Evolutionary conservation across 92 coral and sea anemone genomes (phyloP).

Genomic region (Zoanthus sansibaricus): DNA sequence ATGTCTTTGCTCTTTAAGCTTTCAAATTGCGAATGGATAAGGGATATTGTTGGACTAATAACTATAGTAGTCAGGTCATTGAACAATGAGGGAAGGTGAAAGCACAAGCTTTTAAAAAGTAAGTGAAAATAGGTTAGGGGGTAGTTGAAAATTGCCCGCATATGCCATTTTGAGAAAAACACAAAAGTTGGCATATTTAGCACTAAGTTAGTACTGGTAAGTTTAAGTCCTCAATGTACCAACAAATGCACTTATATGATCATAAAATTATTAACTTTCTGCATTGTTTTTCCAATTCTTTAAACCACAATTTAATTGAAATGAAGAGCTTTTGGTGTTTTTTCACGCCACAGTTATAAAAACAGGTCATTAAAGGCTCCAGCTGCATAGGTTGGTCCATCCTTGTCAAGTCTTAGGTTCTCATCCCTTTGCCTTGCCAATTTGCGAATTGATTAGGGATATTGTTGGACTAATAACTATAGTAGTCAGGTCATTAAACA

Average conservation of each 20-base stretch:
- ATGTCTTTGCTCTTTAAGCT: too few relatives aligned
- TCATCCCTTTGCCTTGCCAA: constrained; percentile 58
- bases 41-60: too few relatives aligned
- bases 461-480: too few relatives aligned
- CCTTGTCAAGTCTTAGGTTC: constrained; percentile 30
- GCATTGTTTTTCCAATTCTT: constrained; percentile 15
- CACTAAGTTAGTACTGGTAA: constrained; percentile 12
- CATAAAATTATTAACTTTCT: constrained; percentile 4
- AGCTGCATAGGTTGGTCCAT: constrained; percentile 42
- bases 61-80: too few relatives aligned
- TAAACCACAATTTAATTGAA: constrained; percentile 25
- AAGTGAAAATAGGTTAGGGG: neutral
- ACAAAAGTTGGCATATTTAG: constrained; percentile 11
- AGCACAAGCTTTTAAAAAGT: too few relatives aligned
- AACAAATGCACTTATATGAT: constrained; percentile 25
- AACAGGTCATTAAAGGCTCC: constrained; percentile 44
- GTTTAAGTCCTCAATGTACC: constrained; percentile 22
- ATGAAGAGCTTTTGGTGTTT: constrained; percentile 25
- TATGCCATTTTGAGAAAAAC: constrained; percentile 44
- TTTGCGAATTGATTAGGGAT: too few relatives aligned
- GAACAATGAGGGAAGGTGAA: too few relatives aligned
- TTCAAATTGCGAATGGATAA: too few relatives aligned
- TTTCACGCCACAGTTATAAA: constrained; percentile 12
- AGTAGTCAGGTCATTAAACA: too few relatives aligned
- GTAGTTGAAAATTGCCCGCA: constrained; percentile 42